Conservation (phyloP, 2,797 vertebrate genomes). For the Pteropus rufus region DNA sequence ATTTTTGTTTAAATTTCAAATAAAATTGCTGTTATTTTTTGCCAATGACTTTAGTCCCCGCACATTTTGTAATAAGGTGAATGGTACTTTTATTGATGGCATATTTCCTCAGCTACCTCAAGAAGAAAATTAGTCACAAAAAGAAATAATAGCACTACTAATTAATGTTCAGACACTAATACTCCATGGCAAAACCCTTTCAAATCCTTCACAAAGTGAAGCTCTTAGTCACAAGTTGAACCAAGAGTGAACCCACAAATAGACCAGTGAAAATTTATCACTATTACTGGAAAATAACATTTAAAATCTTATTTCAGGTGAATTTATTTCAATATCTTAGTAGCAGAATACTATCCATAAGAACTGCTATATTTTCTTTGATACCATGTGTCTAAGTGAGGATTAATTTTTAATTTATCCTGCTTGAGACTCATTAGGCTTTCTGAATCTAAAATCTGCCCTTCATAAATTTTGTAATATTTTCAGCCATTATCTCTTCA, state of each 20-base stretch:
- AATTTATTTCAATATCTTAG: not conserved
- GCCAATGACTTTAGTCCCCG: not conserved
- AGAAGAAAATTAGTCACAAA: constrained; percentile 49
- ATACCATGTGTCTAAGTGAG: not conserved
- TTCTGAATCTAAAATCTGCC: not conserved
- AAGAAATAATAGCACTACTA: constrained; percentile 12
- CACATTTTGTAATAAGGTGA: not conserved
- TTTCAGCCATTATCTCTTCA: constrained; percentile 22
- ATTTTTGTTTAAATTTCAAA: constrained; percentile 28
- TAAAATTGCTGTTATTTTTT: constrained; percentile 41
- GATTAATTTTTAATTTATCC: constrained; percentile 9
- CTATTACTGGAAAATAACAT: not conserved
- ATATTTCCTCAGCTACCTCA: constrained; percentile 14
- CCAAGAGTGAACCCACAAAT: not conserved
- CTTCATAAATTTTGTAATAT: constrained; percentile 10
- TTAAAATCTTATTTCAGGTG: not conserved
- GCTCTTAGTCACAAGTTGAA: not conserved
- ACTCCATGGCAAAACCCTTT: not conserved
- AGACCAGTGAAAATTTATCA: constrained; percentile 6
- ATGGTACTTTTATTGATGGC: not conserved
- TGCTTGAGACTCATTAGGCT: not conserved
- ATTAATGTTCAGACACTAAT: constrained; percentile 18
- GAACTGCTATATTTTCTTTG: not conserved
- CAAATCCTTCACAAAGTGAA: not conserved
- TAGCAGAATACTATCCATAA: not conserved